Percentiles rank a stretch among this genome's conserved stretches.
Evolutionary conservation across 2,113 vertebrate species (phyloP).

Genomic region (Hassar affinis): DNA sequence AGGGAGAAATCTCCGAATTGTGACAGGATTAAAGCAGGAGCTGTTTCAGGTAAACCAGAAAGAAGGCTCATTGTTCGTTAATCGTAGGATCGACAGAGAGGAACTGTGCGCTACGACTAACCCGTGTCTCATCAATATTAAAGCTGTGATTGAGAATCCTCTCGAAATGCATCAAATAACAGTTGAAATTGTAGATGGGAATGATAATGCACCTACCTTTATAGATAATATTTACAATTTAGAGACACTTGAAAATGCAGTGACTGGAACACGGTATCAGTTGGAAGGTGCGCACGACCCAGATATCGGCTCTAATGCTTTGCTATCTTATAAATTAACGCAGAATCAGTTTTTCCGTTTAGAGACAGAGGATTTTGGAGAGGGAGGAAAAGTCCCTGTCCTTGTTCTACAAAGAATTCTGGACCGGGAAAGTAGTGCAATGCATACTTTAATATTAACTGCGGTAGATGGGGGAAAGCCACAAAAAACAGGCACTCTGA

Average conservation of each 20-base stretch:
- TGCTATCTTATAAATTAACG: slow-evolving; percentile 69
- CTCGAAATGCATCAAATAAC: slow-evolving; percentile 71
- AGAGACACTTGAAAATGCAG: slow-evolving; percentile 65
- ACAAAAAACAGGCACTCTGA: slow-evolving; percentile 61
- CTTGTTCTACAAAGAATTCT: slow-evolving; percentile 67
- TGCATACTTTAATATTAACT: slow-evolving; percentile 61
- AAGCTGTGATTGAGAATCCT: slow-evolving; percentile 70
- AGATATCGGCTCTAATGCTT: slow-evolving; percentile 67
- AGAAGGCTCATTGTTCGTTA: slow-evolving; percentile 67
- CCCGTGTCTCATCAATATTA: slow-evolving; percentile 64
- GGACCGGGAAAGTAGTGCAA: slow-evolving; percentile 66
- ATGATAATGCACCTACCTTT: slow-evolving; percentile 70
- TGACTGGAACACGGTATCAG: slow-evolving; percentile 66
- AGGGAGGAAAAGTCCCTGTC: slow-evolving; percentile 71
- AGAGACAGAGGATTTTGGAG: slow-evolving; percentile 69
- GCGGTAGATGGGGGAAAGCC: slow-evolving; percentile 73
- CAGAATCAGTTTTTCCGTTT: slow-evolving; percentile 67
- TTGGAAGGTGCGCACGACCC: slow-evolving; percentile 70
- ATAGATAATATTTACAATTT: slow-evolving; percentile 59
- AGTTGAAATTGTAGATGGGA: slow-evolving; percentile 68
- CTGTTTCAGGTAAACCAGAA: slow-evolving; percentile 68
- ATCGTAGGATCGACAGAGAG: slow-evolving; percentile 70
- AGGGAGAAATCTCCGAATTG: slow-evolving; percentile 66
- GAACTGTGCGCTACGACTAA: slow-evolving; percentile 65
- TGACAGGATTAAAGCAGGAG: slow-evolving; percentile 70